Conservation (phyloP, 2,113 vertebrate genomes). For the Ophiodon elongatus region DNA sequence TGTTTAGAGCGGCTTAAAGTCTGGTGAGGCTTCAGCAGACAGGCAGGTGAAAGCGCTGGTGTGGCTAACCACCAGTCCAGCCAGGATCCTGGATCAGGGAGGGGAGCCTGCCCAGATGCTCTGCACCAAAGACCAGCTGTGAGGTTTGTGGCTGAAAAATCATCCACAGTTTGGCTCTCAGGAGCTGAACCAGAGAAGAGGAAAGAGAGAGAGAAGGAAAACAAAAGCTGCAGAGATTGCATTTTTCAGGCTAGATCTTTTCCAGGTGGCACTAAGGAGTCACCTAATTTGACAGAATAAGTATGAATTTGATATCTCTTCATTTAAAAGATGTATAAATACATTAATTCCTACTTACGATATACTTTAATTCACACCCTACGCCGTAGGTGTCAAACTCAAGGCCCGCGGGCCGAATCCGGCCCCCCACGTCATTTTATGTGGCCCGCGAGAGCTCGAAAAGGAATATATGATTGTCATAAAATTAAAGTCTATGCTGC, state of each 20-base stretch:
- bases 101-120: slow-evolving; percentile 57
- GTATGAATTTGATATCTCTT: neutral
- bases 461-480: too few relatives aligned
- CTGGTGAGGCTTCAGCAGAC: slow-evolving; percentile 45
- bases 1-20: slow-evolving; percentile 53
- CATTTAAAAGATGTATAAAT: neutral
- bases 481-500: too few relatives aligned
- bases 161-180: slow-evolving; percentile 49
- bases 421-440: too few relatives aligned
- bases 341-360: neutral
- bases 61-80: slow-evolving; percentile 69
- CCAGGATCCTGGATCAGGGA: slow-evolving; percentile 49
- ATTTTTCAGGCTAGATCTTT: slow-evolving; percentile 15
- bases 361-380: slow-evolving; percentile 3
- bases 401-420: too few relatives aligned
- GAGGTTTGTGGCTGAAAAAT: slow-evolving; percentile 68
- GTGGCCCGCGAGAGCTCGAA: too few relatives aligned
- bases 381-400: too few relatives aligned
- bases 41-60: slow-evolving; percentile 68
- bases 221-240: slow-evolving; percentile 46
- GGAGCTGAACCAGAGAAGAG: slow-evolving; percentile 34
- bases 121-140: slow-evolving; percentile 64
- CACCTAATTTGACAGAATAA: slow-evolving; percentile 1
- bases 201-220: slow-evolving; percentile 35
- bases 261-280: slow-evolving; percentile 26